phyloP scores from a whole-genome alignment of 2,888 invertebrate species.

The Ectropis crepuscularia region DNA sequence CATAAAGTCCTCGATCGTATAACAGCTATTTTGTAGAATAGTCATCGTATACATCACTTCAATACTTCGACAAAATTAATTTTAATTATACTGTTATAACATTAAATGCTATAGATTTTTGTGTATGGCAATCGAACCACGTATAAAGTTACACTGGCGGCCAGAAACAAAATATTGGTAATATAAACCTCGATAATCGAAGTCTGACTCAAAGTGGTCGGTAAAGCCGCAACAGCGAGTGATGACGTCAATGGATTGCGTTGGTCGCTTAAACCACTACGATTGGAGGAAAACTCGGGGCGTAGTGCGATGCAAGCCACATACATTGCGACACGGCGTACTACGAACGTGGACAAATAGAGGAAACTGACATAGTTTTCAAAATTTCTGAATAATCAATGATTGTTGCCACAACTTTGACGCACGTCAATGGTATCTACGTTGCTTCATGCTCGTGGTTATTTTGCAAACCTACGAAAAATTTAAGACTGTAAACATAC shows the following conservation, averaged over 20 bases:
- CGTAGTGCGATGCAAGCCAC: slow-evolving; percentile 21
- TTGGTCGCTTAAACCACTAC: slow-evolving; percentile 24
- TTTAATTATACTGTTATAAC: neutral
- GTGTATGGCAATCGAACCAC: slow-evolving; percentile 22
- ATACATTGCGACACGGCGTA: neutral
- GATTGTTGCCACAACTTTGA: no score
- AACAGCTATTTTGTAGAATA: slow-evolving; percentile 52
- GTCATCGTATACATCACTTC: slow-evolving; percentile 68
- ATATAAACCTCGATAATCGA: slow-evolving; percentile 41
- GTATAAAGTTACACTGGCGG: slow-evolving; percentile 32
- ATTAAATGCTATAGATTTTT: slow-evolving; percentile 13
- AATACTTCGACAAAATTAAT: slow-evolving; percentile 25
- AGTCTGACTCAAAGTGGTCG: slow-evolving; percentile 39
- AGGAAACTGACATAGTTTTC: neutral
- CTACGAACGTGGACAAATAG: neutral
- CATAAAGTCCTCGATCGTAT: slow-evolving; percentile 72
- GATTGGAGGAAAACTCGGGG: slow-evolving; percentile 40
- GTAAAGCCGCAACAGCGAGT: slow-evolving; percentile 34
- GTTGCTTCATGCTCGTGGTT: no score
- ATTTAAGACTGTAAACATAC: no score
- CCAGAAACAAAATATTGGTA: slow-evolving; percentile 33
- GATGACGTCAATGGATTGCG: slow-evolving; percentile 45
- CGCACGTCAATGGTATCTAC: no score
- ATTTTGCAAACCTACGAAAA: no score
- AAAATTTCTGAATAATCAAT: no score